These are phyloP conservation scores for Acrobasis repandana DNA, from an alignment of 2,888 invertebrate species.

Conservation along the genomic window DNA sequence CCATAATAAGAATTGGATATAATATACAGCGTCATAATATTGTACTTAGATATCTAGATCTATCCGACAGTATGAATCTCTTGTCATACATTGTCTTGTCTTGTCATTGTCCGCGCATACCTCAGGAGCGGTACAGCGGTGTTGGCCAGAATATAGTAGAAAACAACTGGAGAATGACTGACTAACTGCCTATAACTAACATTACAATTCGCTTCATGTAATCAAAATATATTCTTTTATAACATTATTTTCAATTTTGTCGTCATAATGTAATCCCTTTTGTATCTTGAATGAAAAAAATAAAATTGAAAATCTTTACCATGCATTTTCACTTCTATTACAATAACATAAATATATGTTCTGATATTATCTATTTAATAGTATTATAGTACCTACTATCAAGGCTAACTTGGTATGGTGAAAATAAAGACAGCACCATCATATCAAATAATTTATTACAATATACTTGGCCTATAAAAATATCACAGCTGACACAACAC, in stretches of 20 bases:
- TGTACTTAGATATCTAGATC: no score
- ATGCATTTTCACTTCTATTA: conserved; percentile 56
- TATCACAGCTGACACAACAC: conserved; percentile 45
- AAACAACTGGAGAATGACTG: no score
- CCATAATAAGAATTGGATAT: no score
- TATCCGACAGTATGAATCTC: no score
- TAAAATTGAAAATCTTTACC: conserved; percentile 45
- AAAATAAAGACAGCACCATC: conserved; percentile 7
- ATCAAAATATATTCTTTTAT: conserved; percentile 1
- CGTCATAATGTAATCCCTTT: conserved; percentile 36
- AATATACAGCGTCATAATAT: no score
- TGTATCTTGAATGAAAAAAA: conserved; percentile 46
- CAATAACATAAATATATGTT: not conserved
- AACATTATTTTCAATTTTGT: not conserved
- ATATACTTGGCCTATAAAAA: conserved; percentile 43
- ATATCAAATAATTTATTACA: conserved; percentile 38
- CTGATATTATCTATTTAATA: not conserved
- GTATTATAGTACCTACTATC: not conserved
- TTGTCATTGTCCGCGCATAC: no score
- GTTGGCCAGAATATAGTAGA: no score
- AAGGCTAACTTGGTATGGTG: conserved; percentile 1
- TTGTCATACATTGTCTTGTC: no score
- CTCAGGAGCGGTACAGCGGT: no score
- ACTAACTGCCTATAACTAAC: not conserved
- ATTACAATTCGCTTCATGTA: not conserved